Percentiles rank a stretch among this genome's conserved stretches.
These are phyloP conservation scores for Upupa epops DNA, from an alignment of 2,113 vertebrate genomes.

Conservation along the genomic window DNA sequence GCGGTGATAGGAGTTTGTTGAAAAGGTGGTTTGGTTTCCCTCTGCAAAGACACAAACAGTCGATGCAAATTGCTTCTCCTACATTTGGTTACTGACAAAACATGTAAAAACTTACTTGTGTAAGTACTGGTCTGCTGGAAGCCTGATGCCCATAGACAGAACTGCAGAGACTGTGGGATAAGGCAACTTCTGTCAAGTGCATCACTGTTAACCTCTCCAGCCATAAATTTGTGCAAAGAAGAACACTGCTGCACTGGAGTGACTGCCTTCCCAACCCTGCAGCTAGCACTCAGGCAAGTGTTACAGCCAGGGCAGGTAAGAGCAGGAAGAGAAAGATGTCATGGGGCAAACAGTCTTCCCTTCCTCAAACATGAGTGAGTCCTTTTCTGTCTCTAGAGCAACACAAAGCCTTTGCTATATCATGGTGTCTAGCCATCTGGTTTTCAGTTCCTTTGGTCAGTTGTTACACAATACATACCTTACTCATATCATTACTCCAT, in stretches of 20 bases:
- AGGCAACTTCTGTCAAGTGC: background rate
- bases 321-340: background rate
- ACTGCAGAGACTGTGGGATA: background rate
- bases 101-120: background rate
- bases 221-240: background rate
- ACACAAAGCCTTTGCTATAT: background rate
- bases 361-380: background rate
- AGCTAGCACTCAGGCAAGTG: background rate
- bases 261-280: background rate
- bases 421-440: background rate
- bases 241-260: accelerated
- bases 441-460: background rate
- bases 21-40: background rate
- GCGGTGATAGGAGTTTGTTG: background rate
- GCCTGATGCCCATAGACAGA: background rate
- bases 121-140: background rate
- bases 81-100: background rate
- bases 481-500: background rate
- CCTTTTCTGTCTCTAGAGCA: background rate
- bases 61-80: background rate
- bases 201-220: background rate
- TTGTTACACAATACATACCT: background rate
- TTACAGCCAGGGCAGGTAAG: background rate
- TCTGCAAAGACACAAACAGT: background rate
- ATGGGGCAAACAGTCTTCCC: background rate